Base-by-base conservation (phyloP, 2,797 vertebrate species). In the Eurystomus glaucurus region DNA sequence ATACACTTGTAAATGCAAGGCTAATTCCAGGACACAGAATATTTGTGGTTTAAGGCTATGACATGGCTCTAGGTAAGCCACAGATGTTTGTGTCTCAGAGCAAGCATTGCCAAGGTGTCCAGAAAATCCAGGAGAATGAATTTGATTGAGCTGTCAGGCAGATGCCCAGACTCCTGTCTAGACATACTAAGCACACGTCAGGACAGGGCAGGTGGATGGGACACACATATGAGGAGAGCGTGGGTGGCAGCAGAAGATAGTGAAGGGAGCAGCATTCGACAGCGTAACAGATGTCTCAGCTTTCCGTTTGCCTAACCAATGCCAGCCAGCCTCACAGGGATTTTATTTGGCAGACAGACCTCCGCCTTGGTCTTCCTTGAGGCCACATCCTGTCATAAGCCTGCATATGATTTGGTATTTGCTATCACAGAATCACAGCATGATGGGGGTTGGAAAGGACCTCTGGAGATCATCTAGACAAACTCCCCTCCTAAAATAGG, bases 221-320 rank as follows among this genome's bases (percentile, higher is more conserved):
- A 71, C 76, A 51, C 48, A 20, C 0, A 1, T 6, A 13, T 14
- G 28, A 68, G 60, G 76, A 79, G 79, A 52, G 58, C 0, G 10
- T 51, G 93, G 76, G 96, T 91, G 87, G 85, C 50, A 62, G 85
- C 57, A 86, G 65, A 41, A 96, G 85, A 54, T 20, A 62, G 58
- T 4, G 3, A 65, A 88, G 80, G 6, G 52, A 94, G 52, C 37
- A 16, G 68, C 14, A 33, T 15, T 77, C 4, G 0, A 54, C 60
- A 77, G 75, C 8, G 0, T 5, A 69, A 55, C 86, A 88, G 43
- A 89, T 61, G 64, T n/a, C 75, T 77, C 1, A 0, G 60, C 41
- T 88, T 92, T 39, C 88, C 3, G 2, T 69, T 75, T 76, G n/a
- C 10, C 81, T 85, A 43, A 81, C 26, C 57, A 62, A 45, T 1